These are phyloP conservation scores for Vulpes lagopus DNA, from an alignment of 2,113 vertebrate species.

Conservation along the genomic window DNA sequence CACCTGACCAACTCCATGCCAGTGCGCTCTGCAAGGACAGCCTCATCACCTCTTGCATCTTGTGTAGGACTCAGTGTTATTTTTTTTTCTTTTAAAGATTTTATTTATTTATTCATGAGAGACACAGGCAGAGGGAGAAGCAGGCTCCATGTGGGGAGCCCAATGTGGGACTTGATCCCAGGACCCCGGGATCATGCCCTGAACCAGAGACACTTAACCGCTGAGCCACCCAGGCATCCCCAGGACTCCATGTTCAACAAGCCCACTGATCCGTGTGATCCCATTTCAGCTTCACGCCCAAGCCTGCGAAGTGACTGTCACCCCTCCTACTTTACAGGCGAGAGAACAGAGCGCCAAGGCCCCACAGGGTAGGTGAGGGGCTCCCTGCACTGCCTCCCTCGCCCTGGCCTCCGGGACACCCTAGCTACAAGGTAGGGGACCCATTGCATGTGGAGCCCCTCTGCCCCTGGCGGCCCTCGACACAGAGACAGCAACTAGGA, in stretches of 20 bases:
- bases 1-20: accelerated
- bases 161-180: too few relatives aligned
- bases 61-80: not conserved
- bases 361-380: not conserved
- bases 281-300: not conserved
- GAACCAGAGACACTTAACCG: too few relatives aligned
- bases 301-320: not conserved
- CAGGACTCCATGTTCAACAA: too few relatives aligned
- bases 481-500: too few relatives aligned
- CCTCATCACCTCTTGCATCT: accelerated
- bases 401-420: not conserved
- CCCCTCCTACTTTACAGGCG: not conserved
- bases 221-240: too few relatives aligned
- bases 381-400: not conserved
- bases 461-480: not conserved
- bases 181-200: too few relatives aligned
- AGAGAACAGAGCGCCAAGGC: not conserved
- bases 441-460: too few relatives aligned
- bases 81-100: too few relatives aligned
- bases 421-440: too few relatives aligned
- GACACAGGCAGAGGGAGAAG: too few relatives aligned
- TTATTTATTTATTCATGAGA: too few relatives aligned
- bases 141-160: too few relatives aligned
- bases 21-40: not conserved
- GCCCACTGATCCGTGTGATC: accelerated